Percentiles rank a stretch among this genome's conserved stretches.
These are phyloP conservation scores for Candoia aspera DNA, from an alignment of 2,113 vertebrate species.

Conservation along the genomic window DNA sequence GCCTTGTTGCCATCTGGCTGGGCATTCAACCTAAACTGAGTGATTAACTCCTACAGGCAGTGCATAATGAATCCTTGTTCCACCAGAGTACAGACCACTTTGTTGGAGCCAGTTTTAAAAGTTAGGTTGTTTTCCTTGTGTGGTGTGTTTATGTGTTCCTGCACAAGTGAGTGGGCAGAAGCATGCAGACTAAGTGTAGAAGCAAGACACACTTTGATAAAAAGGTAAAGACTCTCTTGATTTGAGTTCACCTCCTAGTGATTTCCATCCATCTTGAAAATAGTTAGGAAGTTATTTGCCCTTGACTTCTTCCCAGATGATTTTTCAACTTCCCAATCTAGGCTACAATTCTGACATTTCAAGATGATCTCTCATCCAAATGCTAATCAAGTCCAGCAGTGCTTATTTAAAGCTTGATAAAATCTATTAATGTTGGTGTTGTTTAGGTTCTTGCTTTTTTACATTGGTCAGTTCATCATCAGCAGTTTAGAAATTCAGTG, in stretches of 20 bases:
- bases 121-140: neutral
- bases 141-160: neutral
- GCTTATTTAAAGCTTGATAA: neutral
- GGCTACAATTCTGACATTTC: neutral
- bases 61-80: neutral
- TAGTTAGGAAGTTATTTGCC: neutral
- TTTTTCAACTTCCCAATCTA: neutral
- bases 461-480: neutral
- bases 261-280: neutral
- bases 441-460: neutral
- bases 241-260: neutral
- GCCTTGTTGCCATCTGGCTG: neutral
- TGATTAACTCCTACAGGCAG: constrained; percentile 16
- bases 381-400: neutral
- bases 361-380: neutral
- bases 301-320: neutral
- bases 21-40: accelerated
- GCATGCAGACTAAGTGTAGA: neutral
- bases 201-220: neutral
- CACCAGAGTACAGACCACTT: neutral
- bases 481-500: neutral
- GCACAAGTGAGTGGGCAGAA: neutral
- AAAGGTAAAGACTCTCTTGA: too few relatives aligned
- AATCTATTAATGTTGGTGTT: neutral
- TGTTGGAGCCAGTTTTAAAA: too few relatives aligned